Conservation (phyloP, 2,797 vertebrate species). For the Paramormyrops hopkinsi region DNA sequence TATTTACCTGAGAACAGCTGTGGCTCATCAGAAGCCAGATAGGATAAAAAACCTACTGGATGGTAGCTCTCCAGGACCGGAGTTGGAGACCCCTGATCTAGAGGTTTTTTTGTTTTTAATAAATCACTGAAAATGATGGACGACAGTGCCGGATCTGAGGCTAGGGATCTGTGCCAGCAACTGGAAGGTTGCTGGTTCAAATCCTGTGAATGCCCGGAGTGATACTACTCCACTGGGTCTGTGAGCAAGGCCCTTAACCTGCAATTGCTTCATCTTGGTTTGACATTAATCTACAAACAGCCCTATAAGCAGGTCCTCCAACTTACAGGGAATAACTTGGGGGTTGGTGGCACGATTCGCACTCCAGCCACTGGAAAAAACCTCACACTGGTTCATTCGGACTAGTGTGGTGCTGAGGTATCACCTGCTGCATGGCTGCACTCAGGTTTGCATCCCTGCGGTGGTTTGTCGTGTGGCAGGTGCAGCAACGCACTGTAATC, state of each 20-base stretch:
- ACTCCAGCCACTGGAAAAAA: neutral
- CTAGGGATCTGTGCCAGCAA: no score
- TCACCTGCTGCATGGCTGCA: neutral
- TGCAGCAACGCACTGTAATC: no score
- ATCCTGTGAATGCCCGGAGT: neutral
- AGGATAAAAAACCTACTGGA: no score
- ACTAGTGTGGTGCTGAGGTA: no score
- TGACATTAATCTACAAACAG: neutral
- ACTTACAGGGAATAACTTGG: neutral
- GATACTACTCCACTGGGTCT: neutral
- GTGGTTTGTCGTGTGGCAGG: neutral
- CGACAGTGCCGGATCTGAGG: no score
- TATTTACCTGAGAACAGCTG: no score
- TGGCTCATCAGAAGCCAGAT: no score
- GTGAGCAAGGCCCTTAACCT: neutral
- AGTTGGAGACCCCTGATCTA: no score
- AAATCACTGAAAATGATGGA: neutral
- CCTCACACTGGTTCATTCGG: neutral
- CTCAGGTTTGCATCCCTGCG: neutral
- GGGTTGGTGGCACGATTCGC: neutral
- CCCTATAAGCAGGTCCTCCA: neutral
- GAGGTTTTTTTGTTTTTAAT: neutral
- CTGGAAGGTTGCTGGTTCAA: neutral
- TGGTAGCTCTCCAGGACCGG: no score
- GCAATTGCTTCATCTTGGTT: neutral